These are phyloP conservation scores for Rhamnusium bicolor DNA, from an alignment of 2,888 invertebrate genomes.

Conservation along the genomic window DNA sequence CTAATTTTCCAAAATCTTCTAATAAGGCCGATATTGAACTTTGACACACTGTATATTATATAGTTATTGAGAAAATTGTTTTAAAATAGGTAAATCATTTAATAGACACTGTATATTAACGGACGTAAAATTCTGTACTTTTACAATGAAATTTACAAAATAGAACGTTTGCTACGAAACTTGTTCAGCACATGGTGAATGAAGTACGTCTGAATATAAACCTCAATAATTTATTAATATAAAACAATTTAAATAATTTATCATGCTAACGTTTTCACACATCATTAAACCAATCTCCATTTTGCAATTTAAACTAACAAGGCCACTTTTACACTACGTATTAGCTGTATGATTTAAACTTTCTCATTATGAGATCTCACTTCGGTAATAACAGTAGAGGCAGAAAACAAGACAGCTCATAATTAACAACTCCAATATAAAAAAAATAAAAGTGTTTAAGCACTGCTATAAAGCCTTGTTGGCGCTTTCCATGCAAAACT, in stretches of 20 bases:
- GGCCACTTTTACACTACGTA: slow-evolving; percentile 24
- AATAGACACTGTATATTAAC: no score
- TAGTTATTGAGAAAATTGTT: no score
- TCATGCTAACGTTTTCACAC: slow-evolving; percentile 1
- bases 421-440: slow-evolving; percentile 41
- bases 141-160: background rate
- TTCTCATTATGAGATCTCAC: slow-evolving; percentile 39
- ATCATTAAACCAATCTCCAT: slow-evolving; percentile 16
- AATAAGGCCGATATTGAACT: no score
- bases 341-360: slow-evolving; percentile 40
- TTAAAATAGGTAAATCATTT: no score
- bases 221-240: background rate
- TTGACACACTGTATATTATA: no score
- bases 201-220: background rate
- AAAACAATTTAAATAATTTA: background rate
- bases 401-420: slow-evolving; percentile 42
- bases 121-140: no score
- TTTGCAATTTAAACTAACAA: slow-evolving; percentile 15
- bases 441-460: slow-evolving; percentile 44
- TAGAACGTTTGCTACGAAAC: background rate
- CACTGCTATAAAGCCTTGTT: slow-evolving; percentile 40
- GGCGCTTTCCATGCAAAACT: slow-evolving; percentile 38
- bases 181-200: no score
- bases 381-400: slow-evolving; percentile 37
- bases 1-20: no score